Conservation (phyloP, 2,888 invertebrate species). For the Tipula helvola region DNA sequence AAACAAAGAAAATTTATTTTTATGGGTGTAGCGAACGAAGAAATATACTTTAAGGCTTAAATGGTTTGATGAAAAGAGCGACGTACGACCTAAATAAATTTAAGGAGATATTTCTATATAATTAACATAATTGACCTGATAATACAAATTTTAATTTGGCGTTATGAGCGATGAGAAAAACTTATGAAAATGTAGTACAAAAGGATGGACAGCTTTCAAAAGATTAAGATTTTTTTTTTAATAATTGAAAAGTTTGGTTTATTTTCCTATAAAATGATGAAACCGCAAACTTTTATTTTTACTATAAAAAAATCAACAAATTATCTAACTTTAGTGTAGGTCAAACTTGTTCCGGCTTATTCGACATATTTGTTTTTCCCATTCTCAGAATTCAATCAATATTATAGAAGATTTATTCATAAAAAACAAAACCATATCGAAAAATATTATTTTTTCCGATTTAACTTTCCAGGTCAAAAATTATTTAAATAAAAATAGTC, state of each 20-base stretch:
- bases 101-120: not conserved
- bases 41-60: not conserved
- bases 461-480: not conserved
- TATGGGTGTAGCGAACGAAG: not conserved
- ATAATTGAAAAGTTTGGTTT: not conserved
- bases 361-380: not conserved
- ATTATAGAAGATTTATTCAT: not conserved
- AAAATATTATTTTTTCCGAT: not conserved
- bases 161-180: not conserved
- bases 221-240: not conserved
- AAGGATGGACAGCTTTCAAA: not conserved
- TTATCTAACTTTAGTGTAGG: not conserved
- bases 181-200: too few species aligned
- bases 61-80: too few species aligned
- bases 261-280: not conserved
- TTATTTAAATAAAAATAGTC: not conserved
- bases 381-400: not conserved
- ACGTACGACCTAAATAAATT: not conserved
- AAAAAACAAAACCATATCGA: not conserved
- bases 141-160: not conserved
- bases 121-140: too few species aligned
- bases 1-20: not conserved
- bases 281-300: not conserved
- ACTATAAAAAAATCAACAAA: not conserved
- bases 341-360: not conserved